Evolutionary conservation across 2,888 invertebrate genomes (phyloP), one percentile per base, ranked within the genome.

Genomic region (Trissolcus japonicus): DNA sequence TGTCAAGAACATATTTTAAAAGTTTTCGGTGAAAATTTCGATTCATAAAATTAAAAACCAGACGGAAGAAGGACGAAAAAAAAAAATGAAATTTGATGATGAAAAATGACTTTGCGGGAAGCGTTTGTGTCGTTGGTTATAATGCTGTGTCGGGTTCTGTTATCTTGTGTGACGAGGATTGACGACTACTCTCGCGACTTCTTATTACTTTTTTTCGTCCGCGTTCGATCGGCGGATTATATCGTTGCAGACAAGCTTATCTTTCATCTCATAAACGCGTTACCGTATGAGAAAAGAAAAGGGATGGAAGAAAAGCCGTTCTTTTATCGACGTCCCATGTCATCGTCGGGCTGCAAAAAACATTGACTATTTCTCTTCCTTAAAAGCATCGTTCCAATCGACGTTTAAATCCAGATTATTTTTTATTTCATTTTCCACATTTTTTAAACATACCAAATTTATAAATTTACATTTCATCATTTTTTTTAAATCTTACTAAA

Each of bases 251-350:
- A 72, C 78, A 78, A 67, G 71, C 71, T 78, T 78, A 78, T 75
- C 78, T 74, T 59, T 71, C 75, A 75, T 78, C 78, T 78, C 67
- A 75, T 67, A 78, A 72, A 78, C 71, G 78, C 67, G 75, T 78
- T 78, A 71, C 55, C 56, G 71, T 63, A 62, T 66, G 59, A 66
- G 75, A 63, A 65, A 71, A 51, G 60, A 72, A 60, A 73, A 35
- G 51, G 71, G 71, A 74, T 53, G 54, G 61, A 57, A 61, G 61
- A 57, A 61, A 60, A 72, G 56, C 29, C 35, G 29, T 56, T 50
- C 66, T 57, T 78, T 78, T 78, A 78, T 78, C 71, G 67, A 78
- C 57, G 35, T 72, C 59, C 21, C 63, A 59, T 55, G 74, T 74
- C 75, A 62, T 71, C 75, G 29, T 21, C 17, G 43, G 46, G 21